Percentiles rank a stretch among this genome's conserved stretches.
These are phyloP conservation scores for Bungarus multicinctus DNA, from an alignment of 2,113 vertebrate species.

Conservation along the genomic window DNA sequence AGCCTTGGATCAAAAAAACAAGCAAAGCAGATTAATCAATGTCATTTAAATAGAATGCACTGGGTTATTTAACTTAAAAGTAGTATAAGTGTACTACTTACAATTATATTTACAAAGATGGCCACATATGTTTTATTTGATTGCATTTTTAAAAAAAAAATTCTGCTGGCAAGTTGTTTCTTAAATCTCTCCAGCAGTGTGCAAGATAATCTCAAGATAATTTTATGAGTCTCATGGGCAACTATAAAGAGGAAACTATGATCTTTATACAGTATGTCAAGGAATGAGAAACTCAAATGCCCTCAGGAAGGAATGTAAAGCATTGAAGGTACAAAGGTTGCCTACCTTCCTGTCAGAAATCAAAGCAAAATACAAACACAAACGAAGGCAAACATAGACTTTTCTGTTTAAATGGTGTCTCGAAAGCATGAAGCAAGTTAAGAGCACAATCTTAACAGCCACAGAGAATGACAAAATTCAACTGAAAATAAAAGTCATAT, in stretches of 20 bases:
- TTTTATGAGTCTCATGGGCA: neutral
- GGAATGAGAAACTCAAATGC: neutral
- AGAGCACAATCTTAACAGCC: neutral
- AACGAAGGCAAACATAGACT: neutral
- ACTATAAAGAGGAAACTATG: neutral
- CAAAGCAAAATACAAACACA: neutral
- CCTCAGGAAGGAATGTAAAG: neutral
- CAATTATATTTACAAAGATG: neutral
- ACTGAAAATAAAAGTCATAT: neutral
- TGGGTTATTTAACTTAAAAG: neutral
- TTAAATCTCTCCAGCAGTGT: neutral
- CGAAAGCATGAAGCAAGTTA: neutral
- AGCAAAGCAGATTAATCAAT: neutral
- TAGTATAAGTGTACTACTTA: neutral
- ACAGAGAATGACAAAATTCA: no score
- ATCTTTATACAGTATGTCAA: neutral
- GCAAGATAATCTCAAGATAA: neutral
- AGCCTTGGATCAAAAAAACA: neutral
- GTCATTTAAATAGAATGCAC: neutral
- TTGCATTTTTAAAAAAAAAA: neutral
- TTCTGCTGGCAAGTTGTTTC: neutral
- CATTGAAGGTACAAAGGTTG: conserved; percentile 8
- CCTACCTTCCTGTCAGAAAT: neutral
- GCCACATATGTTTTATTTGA: neutral
- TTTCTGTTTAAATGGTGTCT: neutral